Evolutionary conservation across 1,140 invertebrate species (phyloP).

Genomic region (Drosophila baimaii): DNA sequence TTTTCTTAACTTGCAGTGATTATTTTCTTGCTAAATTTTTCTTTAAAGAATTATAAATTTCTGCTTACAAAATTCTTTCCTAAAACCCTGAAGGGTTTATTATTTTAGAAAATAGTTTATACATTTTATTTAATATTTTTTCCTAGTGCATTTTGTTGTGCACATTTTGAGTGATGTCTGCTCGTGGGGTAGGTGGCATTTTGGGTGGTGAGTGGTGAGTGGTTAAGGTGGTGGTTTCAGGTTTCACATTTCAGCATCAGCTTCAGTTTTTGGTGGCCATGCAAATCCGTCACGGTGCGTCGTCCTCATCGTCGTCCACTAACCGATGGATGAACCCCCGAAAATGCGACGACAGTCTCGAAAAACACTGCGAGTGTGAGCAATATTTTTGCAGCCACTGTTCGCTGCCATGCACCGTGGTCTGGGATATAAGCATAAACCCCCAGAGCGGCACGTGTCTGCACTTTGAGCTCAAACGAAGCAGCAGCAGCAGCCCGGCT

Average conservation of each 20-base stretch:
- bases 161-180: constrained; percentile 80
- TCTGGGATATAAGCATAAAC: constrained; percentile 7
- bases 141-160: constrained; percentile 50
- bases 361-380: constrained; percentile 5
- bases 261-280: constrained; percentile 44
- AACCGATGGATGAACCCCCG: constrained; percentile 50
- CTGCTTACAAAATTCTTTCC: no score
- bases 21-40: neutral
- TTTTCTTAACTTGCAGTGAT: neutral
- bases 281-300: constrained; percentile 76
- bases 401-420: constrained; percentile 28
- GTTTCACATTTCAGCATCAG: constrained; percentile 17
- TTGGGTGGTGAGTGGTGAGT: constrained; percentile 42
- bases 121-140: neutral
- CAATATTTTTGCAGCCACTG: constrained; percentile 66
- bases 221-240: constrained; percentile 39
- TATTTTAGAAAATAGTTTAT: neutral
- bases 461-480: constrained; percentile 75
- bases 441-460: constrained; percentile 68
- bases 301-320: constrained; percentile 9
- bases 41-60: neutral
- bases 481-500: constrained; percentile 49
- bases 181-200: constrained; percentile 14
- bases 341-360: constrained; percentile 55
- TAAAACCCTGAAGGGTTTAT: no score